Evolutionary conservation across 2,888 invertebrate species (phyloP).

Genomic region (Xestia ashworthii): DNA sequence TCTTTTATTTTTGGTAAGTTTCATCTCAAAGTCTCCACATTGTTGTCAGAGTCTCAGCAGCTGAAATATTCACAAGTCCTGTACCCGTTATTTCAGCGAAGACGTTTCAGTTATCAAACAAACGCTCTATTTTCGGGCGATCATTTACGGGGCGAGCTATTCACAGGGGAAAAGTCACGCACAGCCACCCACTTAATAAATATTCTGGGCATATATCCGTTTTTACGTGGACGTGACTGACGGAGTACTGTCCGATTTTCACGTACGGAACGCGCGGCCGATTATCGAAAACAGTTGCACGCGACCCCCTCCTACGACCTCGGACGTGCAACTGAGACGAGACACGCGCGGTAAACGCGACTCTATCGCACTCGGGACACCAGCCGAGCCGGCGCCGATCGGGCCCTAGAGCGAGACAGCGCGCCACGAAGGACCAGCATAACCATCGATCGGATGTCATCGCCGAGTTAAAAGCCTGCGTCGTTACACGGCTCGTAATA

Average conservation of each 20-base stretch:
- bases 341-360: conserved; percentile 89
- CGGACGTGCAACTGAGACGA: conserved; percentile 90
- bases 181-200: conserved; percentile 91
- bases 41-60: conserved; percentile 61
- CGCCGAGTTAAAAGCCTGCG: conserved; percentile 89
- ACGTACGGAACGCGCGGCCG: conserved; percentile 90
- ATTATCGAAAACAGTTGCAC: conserved; percentile 90
- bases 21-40: conserved; percentile 60
- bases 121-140: conserved; percentile 85
- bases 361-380: conserved; percentile 88
- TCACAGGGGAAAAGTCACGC: conserved; percentile 90
- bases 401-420: conserved; percentile 80
- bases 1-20: conserved; percentile 55
- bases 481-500: conserved; percentile 90
- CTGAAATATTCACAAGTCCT: conserved; percentile 68
- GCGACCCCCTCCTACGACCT: conserved; percentile 89
- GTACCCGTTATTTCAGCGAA: conserved; percentile 69
- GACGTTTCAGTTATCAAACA: conserved; percentile 86
- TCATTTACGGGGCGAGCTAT: conserved; percentile 87
- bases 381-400: conserved; percentile 76
- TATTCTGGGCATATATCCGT: conserved; percentile 92
- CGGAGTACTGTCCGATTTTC: conserved; percentile 89
- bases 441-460: conserved; percentile 86
- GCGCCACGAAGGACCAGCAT: conserved; percentile 77
- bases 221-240: conserved; percentile 90